Evolutionary conservation across 2,113 vertebrate genomes (phyloP), one percentile per base, ranked within the genome.

Genomic region (Chionomys nivalis): DNA sequence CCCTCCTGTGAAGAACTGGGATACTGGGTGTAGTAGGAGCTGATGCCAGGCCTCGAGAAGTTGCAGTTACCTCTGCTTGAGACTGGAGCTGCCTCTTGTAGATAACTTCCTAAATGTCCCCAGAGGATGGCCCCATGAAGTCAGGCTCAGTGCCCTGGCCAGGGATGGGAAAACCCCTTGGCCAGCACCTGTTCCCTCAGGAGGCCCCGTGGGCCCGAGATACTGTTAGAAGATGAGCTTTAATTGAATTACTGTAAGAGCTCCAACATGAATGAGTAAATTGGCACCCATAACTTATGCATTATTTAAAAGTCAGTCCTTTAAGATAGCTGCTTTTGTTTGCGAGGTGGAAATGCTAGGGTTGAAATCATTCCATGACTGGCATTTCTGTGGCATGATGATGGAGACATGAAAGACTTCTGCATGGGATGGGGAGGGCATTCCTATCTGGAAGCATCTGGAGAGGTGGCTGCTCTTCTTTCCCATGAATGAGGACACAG

Each of bases 201-300:
- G 95, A 96, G 76, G 68, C 93, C 66, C 90, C 82, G 36, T 90
- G 90, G 55, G 52, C 79, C 76, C 13, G 6, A 92, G 88, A 75
- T 93, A 96, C 78, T 87, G 92, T 90, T 90, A 85, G 96, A 97
- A 95, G 76, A 87, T 81, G 87, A 78, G 91, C 49, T 97, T 95
- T 89, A 94, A 95, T 95, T 94, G 90, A 95, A 91, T 95, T 94
- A 87, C 96, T 96, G 85, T 97, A 44, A 96, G 94, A 96, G 79
- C 90, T 94, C 82, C 76, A 83, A 86, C 81, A n/a, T 90, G 93
- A 95, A 95, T 95, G 92, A 96, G 92, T 94, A 96, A 93, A 94
- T 79, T 96, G 95, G 93, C 94, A 93, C 86, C 92, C 88, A 77
- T 94, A 90, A 92, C 81, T 94, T 92, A 83, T 96, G 68, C 94